These are phyloP conservation scores for Rhabdornis inornatus DNA, from an alignment of 2,113 vertebrate genomes.

Conservation along the genomic window DNA sequence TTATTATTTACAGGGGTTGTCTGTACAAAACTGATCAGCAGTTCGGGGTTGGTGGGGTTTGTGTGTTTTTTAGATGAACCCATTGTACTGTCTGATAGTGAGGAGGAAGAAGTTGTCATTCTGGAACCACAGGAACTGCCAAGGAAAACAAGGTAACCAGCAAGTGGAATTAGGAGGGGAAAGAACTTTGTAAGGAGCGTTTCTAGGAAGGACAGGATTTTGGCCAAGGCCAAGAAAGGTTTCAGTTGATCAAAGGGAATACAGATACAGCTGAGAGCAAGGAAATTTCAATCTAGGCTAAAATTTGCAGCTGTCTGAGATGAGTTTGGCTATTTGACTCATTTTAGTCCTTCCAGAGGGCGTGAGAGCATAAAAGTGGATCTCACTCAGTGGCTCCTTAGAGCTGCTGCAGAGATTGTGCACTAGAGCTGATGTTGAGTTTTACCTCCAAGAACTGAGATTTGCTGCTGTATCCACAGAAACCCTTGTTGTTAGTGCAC, in stretches of 20 bases:
- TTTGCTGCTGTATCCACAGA: background rate
- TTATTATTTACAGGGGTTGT: background rate
- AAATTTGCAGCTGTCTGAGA: background rate
- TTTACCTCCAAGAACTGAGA: background rate
- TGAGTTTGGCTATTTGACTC: rapidly evolving
- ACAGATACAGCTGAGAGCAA: rapidly evolving
- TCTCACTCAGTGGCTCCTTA: background rate
- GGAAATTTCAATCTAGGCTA: background rate
- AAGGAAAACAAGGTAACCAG: slow-evolving; percentile 74
- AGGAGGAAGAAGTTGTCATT: slow-evolving; percentile 93
- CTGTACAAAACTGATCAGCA: background rate
- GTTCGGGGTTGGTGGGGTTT: background rate
- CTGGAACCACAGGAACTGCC: slow-evolving; percentile 75
- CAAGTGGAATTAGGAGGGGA: background rate
- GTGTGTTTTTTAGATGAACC: slow-evolving; percentile 72
- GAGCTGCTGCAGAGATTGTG: background rate
- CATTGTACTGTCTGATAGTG: slow-evolving; percentile 88
- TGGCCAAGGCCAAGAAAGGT: background rate
- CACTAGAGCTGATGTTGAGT: background rate
- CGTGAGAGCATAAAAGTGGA: background rate
- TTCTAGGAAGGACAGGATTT: background rate
- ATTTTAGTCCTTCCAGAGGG: background rate
- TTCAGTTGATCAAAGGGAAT: rapidly evolving
- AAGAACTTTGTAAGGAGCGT: background rate
- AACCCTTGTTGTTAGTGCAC: background rate